Evolutionary conservation across 2,888 invertebrate species (phyloP), one percentile per base, ranked within the genome.

Genomic region (Mellilla xanthometata): DNA sequence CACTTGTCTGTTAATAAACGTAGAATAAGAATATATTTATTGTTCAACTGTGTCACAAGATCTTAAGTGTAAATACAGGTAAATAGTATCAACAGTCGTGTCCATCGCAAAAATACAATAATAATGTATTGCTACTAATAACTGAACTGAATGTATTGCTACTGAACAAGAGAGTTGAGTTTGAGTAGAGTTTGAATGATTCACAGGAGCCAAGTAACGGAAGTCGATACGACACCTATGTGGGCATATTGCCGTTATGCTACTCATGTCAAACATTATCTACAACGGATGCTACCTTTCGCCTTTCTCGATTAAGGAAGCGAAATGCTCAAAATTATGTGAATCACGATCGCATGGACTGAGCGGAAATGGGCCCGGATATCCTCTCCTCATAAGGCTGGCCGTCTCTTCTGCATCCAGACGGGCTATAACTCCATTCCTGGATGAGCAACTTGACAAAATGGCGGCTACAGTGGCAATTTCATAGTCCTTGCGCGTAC

Each of bases 401-500:
- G 68, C 70, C 71, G 77, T 82, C 81, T 81, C 76, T 77, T 66
- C 74, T 68, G 76, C 76, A 79, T 83, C 82, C 81, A 83, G 82
- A 80, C 81, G 62, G 68, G 66, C 74, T 76, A 75, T 78, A 76
- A 74, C 68, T 59, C 76, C 72, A 71, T 76, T 71, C 67, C 68
- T 60, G 65, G 62, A 53, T 41, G 34, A 49, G 57, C 33, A 27
- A 7, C 3, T 12, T 9, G 72, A 64, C 65, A 71, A 76, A 72
- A 81, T 82, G 81, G 78, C 71, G 81, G 78, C 68, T 64, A 55
- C 63, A 57, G 53, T 62, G 51, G 71, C 73, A 77, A 79, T 80
- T 87, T 85, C 77, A 82, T 85, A 88, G 62, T 61, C 53, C 57
- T 56, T 60, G 70, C 86, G 87, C 88, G 88, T 88, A 62, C 85